A percentile compares a stretch with the other conserved stretches of the same genome.
phyloP scores from a whole-genome alignment of 2,113 vertebrate species.

The Silurus meridionalis region DNA sequence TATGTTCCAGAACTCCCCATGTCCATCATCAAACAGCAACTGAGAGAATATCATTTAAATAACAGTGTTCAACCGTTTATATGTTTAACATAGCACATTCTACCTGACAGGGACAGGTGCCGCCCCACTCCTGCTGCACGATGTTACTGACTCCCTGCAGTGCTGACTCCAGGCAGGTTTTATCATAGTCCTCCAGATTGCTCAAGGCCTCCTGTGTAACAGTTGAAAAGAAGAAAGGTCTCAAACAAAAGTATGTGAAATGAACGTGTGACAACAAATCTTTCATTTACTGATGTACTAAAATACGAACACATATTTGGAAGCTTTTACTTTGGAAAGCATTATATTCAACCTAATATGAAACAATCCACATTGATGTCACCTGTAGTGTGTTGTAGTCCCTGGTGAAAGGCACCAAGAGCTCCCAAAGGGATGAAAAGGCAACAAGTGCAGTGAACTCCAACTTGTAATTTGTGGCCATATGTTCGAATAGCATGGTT shows the following conservation, averaged over 20 bases:
- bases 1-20: neutral
- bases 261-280: neutral
- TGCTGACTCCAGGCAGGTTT: constrained; percentile 91
- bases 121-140: constrained; percentile 96
- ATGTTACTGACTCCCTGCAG: constrained; percentile 89
- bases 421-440: constrained; percentile 94
- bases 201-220: constrained; percentile 85
- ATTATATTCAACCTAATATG: neutral
- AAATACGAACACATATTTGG: neutral
- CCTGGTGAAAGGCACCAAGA: constrained; percentile 94
- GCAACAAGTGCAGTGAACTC: constrained; percentile 93
- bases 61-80: neutral
- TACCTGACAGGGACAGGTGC: constrained; percentile 94
- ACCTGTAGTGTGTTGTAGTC: constrained; percentile 98
- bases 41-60: neutral
- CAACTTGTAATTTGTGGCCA: constrained; percentile 95
- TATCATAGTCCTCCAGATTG: constrained; percentile 96
- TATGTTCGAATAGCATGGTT: constrained; percentile 97
- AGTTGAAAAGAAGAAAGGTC: neutral
- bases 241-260: neutral
- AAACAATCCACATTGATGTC: neutral
- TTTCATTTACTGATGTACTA: neutral
- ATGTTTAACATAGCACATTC: constrained; percentile 7
- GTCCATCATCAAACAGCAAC: neutral
- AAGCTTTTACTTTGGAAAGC: neutral